Base-by-base conservation (phyloP, 2,888 invertebrate genomes). In the Chaetogeoica ovagalla region DNA sequence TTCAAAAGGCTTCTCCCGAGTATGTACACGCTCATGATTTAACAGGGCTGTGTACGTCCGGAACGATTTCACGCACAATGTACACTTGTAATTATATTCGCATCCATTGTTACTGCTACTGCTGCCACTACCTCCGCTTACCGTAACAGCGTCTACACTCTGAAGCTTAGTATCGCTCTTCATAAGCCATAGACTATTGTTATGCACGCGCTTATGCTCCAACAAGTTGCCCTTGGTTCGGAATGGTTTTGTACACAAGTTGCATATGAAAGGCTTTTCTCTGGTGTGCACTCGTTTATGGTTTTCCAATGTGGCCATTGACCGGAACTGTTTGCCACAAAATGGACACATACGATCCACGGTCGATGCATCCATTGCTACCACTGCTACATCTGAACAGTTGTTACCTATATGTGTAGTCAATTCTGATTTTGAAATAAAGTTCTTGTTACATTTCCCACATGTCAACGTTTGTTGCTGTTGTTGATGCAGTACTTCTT, bases 21-120 rank as follows among this genome's bases (percentile, higher is more conserved):
- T 77, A n/a, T 77, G 77, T 57, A 77, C 77, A n/a, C 77, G 77
- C 21, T 77, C 77, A 37, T 77, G 77, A 19, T 77, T 77, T 37
- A 77, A 62, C 69, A 77, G 48, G 17, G 77, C 77, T 1, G 77
- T 77, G 52, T 69, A 77, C 77, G 77, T 77, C 15, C 77, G 77
- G 52, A 77, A 77, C 48, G 77, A 69, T 62, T 77, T 77, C 17
- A 59, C 11, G 19, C 77, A 77, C 52, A 69, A 62, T n/a, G 77
- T 62, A 62, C 77, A 77, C 77, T 69, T 39, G 37, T 69, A 48
- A 48, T 48, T 48, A 48, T 48, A 13, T 48, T 48, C 48, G 13
- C 48, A 9, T 7, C 43, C 43, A 43, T 7, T 11, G 30, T 30
- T 30, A 43, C 43, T 11, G 11, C 9, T 11, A 43, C 9, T 11